A percentile compares a stretch with the other conserved stretches of the same genome.
Conservation (phyloP, 1,140 invertebrate genomes). For the Pantala flavescens region DNA sequence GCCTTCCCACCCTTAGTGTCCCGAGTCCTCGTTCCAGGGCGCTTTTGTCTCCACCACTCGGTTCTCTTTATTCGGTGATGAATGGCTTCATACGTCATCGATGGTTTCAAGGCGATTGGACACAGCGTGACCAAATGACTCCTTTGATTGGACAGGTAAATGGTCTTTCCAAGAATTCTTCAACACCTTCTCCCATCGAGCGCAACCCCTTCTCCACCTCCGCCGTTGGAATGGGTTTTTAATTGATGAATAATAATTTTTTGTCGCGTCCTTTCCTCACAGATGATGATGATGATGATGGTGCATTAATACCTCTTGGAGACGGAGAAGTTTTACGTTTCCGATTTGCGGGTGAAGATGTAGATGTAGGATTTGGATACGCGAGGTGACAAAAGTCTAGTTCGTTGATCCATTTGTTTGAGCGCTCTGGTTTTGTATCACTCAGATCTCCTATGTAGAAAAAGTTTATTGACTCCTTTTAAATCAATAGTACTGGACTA, state of each 20-base stretch:
- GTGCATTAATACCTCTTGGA: neutral
- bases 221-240: neutral
- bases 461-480: no score
- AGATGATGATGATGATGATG: neutral
- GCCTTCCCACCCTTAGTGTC: neutral
- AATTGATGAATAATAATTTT: slow-evolving; percentile 9
- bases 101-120: neutral
- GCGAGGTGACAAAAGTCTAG: no score
- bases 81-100: neutral
- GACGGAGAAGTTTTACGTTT: no score
- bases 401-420: no score
- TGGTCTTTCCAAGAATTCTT: neutral
- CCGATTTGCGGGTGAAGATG: no score
- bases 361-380: no score
- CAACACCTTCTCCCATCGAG: neutral
- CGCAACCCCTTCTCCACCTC: neutral
- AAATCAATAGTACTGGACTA: no score
- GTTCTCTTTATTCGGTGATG: neutral
- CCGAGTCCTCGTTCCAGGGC: neutral
- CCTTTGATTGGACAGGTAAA: neutral
- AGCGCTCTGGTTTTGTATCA: no score
- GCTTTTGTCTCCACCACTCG: neutral
- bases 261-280: neutral
- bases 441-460: no score
- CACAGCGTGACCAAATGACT: neutral